phyloP scores from a whole-genome alignment of 2,113 vertebrate species.

The Indri indri region DNA sequence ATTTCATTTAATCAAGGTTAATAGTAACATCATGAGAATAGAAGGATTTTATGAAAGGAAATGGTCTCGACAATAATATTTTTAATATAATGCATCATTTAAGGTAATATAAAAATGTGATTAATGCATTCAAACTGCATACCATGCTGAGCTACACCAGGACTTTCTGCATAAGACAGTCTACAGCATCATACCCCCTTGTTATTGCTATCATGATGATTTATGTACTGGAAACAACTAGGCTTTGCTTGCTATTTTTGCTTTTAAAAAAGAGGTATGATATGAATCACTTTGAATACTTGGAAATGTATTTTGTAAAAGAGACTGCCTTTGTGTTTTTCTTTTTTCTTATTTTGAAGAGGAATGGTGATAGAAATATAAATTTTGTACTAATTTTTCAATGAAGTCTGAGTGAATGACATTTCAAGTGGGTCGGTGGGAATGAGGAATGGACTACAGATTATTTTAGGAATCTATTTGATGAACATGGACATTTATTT shows the following conservation, averaged over 20 bases:
- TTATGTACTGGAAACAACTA: conserved; percentile 54
- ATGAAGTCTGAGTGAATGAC: not conserved
- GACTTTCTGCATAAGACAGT: conserved; percentile 26
- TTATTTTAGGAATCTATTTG: not conserved
- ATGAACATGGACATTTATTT: not conserved
- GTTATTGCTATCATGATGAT: conserved; percentile 47
- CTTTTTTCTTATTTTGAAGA: not conserved
- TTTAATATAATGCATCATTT: conserved; percentile 56
- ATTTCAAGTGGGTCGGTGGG: not conserved
- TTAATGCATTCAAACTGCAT: not conserved
- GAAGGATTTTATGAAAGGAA: conserved; percentile 24
- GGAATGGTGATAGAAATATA: not conserved
- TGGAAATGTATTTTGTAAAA: conserved; percentile 43
- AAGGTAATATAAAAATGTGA: conserved; percentile 48
- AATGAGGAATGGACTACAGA: not conserved
- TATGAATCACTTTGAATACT: conserved; percentile 62
- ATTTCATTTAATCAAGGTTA: conserved; percentile 48
- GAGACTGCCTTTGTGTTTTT: not conserved
- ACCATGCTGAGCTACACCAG: not conserved
- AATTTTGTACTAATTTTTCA: not conserved
- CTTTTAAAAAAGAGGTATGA: conserved; percentile 23
- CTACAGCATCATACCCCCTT: not conserved
- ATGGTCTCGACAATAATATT: conserved; percentile 36
- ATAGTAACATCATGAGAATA: not conserved
- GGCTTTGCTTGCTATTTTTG: conserved; percentile 43